Base-by-base conservation (phyloP, 1,140 invertebrate genomes). In the Drosophila paulistorum region DNA sequence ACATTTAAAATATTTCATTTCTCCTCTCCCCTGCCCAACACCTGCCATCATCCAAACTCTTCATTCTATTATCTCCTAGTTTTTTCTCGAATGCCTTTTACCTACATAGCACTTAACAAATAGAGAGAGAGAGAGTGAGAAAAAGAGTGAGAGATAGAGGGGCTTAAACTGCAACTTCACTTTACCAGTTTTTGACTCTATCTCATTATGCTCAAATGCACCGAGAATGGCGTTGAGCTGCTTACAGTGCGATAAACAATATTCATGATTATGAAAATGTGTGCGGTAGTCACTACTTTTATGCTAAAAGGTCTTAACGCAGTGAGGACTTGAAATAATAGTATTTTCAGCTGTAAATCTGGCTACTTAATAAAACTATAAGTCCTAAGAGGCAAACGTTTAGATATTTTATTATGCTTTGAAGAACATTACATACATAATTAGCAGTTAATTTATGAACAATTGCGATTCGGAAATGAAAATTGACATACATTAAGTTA, bases 251-350 rank as follows among this genome's bases (percentile, higher is more conserved):
- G 62, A 77, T 77, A 77, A 77, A 77, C 74, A 77, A 77, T 77
- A 77, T 77, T 77, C 75, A 63, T 77, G 75, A 77, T 77, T 77
- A 77, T 77, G 74, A 71, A 77, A 77, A 77, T 63, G 77, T 77
- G 62, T 65, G 73, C 39, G 59, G 74, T 60, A 48, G 65, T 76
- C 35, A 48, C 67, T 26, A 65, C 57, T 65, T 75, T 48, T 60
- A 41, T 51, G 17, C 17, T 23, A 23, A 23, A 23, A 51, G 17
- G 2, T 10, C 17, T 51, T 23, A 23, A 48, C 45, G 45, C 9
- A 60, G 64, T 55, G 20, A 26, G 10, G 6, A 7, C 13, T 60
- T 23, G 10, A 23, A 42, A 1, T 55, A 37, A 45, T 17, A 45
- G 5, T 39, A 30, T 30, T 30, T 1, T 30, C 5, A 30, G 26